Evolutionary conservation across 37 sponge, comb jelly and placozoan species (phyloP).

Genomic region (Ephydatia muelleri): DNA sequence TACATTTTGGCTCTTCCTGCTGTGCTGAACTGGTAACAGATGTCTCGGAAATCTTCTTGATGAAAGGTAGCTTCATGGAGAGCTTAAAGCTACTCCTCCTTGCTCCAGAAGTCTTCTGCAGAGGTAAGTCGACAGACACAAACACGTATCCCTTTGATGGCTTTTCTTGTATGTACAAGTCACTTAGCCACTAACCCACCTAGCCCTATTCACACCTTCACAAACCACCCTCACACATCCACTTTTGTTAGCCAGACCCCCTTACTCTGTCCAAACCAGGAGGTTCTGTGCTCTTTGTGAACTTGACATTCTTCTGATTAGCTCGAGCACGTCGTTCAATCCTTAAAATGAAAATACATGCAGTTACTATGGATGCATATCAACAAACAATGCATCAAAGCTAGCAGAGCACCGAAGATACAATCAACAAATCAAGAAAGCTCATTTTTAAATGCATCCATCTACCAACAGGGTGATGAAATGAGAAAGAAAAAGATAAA

Average conservation of each 20-base stretch:
- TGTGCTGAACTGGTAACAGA: slow-evolving; percentile 19
- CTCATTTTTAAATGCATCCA: neutral
- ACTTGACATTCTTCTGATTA: slow-evolving; percentile 80
- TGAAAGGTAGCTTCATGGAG: slow-evolving; percentile 70
- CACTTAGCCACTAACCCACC: too few relatives aligned
- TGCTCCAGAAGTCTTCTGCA: slow-evolving; percentile 33
- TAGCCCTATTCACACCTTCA: neutral
- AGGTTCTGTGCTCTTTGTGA: slow-evolving; percentile 38
- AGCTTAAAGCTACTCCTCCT: slow-evolving; percentile 65
- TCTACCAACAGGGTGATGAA: neutral
- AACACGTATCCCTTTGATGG: neutral
- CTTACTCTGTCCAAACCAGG: slow-evolving; percentile 40
- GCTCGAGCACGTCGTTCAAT: slow-evolving; percentile 65
- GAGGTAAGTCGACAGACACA: neutral
- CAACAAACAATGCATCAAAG: neutral
- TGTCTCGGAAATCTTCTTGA: slow-evolving; percentile 53
- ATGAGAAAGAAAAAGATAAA: neutral
- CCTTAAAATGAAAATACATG: slow-evolving; percentile 29
- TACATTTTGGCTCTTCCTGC: slow-evolving; percentile 36
- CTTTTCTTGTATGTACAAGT: too few relatives aligned
- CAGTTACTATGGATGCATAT: neutral
- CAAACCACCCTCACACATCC: neutral
- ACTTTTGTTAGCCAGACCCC: neutral
- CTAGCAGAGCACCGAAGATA: too few relatives aligned
- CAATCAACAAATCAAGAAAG: too few relatives aligned